Conservation (phyloP, 2,113 vertebrate genomes). For the Myiozetetes cayanensis region DNA sequence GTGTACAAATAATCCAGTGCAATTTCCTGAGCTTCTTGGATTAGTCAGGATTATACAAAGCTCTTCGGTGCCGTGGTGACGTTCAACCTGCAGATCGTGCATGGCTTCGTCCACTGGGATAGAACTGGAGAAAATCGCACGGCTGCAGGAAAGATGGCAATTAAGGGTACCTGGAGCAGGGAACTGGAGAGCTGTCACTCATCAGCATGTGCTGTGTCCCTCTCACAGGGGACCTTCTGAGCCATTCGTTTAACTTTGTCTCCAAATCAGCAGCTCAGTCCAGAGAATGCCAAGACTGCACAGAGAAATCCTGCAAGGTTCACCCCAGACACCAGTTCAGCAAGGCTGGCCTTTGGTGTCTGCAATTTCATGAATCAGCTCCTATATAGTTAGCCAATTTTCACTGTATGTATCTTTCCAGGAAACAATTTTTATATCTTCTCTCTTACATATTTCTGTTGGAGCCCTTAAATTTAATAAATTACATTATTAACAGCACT, state of each 20-base stretch:
- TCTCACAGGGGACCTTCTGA: background rate
- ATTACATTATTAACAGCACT: background rate
- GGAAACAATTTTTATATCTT: background rate
- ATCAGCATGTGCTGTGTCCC: too few relatives aligned
- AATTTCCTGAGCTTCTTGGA: background rate
- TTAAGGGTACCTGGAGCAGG: background rate
- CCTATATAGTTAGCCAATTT: background rate
- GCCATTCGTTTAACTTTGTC: accelerated
- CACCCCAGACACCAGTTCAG: background rate
- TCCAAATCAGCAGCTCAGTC: background rate
- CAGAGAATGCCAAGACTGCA: accelerated
- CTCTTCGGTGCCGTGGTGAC: background rate
- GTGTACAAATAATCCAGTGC: background rate
- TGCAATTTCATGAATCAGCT: background rate
- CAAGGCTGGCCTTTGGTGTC: background rate
- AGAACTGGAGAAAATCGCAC: background rate
- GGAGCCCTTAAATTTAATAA: background rate
- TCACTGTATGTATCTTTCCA: background rate
- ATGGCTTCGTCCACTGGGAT: accelerated
- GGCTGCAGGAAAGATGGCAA: background rate
- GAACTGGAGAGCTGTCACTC: background rate
- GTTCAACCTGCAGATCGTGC: accelerated
- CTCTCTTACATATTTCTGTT: background rate
- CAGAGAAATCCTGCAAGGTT: background rate
- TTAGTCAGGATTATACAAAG: background rate